Percentiles rank a stretch among this genome's conserved stretches.
Evolutionary conservation across 1,140 invertebrate genomes (phyloP).

Genomic region (Drosophila sp.): DNA sequence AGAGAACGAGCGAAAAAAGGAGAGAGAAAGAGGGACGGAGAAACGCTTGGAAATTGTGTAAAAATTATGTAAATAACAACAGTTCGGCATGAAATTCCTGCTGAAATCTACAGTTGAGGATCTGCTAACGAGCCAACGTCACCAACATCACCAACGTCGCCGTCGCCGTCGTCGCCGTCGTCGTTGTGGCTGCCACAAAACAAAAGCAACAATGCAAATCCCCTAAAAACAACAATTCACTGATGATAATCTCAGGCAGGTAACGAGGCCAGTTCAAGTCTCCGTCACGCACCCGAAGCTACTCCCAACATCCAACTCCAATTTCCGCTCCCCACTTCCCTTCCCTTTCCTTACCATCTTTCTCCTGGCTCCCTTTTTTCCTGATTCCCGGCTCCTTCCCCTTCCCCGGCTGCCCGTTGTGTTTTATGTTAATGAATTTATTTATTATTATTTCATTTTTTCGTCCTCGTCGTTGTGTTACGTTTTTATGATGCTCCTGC

Average conservation of each 20-base stretch:
- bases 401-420: conserved; percentile 22
- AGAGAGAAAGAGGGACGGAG: neutral
- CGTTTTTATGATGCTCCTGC: conserved; percentile 37
- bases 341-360: neutral
- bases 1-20: neutral
- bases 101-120: conserved; percentile 13
- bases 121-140: conserved; percentile 40
- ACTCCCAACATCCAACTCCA: conserved; percentile 4
- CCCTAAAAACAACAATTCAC: conserved; percentile 67
- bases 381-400: neutral
- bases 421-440: conserved; percentile 81
- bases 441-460: conserved; percentile 77
- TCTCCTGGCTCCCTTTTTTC: neutral
- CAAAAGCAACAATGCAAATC: conserved; percentile 53
- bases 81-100: conserved; percentile 20
- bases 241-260: conserved; percentile 75
- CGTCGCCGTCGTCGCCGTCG: neutral
- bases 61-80: conserved; percentile 44
- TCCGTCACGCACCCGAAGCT: conserved; percentile 59
- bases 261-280: conserved; percentile 62
- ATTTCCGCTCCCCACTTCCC: neutral
- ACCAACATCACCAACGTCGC: neutral
- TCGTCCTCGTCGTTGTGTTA: conserved; percentile 28
- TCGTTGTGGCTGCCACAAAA: conserved; percentile 44
- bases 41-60: conserved; percentile 25